Base-by-base conservation (phyloP, 1,140 invertebrate genomes). In the Drosophila malerkotliana region DNA sequence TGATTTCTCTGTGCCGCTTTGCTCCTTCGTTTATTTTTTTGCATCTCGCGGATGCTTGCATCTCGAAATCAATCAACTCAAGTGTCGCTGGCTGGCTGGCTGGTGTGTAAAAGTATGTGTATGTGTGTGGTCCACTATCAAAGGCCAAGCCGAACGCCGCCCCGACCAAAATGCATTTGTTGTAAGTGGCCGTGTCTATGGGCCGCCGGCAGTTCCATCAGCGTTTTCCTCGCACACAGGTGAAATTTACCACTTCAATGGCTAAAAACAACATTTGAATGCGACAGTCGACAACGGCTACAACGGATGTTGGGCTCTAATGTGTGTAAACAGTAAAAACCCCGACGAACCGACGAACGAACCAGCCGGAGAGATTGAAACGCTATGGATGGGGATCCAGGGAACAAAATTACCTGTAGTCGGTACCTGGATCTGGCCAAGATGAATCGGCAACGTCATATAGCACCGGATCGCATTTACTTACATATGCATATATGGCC, bases 201-300 rank as follows among this genome's bases (percentile, higher is more conserved):
- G 68, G 54, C 49, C 57, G 58, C 49, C 57, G 58, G 48, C 60
- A 55, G 28, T 52, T 47, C 39, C 26, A 55, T 44, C 58, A 45
- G 26, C 59, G 49, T 59, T 77, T 75, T 79, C 71, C 78, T 81
- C 83, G 64, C 66, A 88, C 78, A 89, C 85, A 89, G 85, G 85
- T 89, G 85, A 89, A 89, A 89, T 89, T 89, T 89, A 83, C 80
- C 85, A 89, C 85, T 89, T 89, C 68, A 83, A 75, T 72, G 77
- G 78, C 63, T 89, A 90, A 90, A 89, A 88, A 89, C 85, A 89
- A 89, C 85, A 89, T 80, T 89, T 77, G 78, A 81, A 89, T 75
- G 74, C 68, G 77, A 89, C 78, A 89, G 78, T 90, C 77, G 69
- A 67, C 74, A 71, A 69, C 72, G 79, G 76, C 83, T 69, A 80